phyloP scores from a whole-genome alignment of 2,888 invertebrate genomes.

The Nomada flava region DNA sequence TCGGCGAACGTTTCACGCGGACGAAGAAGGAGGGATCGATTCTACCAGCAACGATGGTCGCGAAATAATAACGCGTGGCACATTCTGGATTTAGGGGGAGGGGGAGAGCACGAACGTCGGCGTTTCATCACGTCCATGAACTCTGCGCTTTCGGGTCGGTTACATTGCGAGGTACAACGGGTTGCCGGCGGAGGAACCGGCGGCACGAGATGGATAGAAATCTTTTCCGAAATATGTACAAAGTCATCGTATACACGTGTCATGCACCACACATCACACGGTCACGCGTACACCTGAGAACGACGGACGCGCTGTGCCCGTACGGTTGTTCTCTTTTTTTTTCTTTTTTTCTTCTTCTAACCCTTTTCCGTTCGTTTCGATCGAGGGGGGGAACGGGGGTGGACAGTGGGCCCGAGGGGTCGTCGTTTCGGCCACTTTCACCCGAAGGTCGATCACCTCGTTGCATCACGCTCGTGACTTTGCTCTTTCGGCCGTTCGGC shows the following conservation, averaged over 20 bases:
- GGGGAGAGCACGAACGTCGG: slow-evolving; percentile 55
- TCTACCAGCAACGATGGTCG: not conserved
- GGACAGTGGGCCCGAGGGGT: not conserved
- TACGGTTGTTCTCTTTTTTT: not conserved
- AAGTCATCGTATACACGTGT: slow-evolving; percentile 42
- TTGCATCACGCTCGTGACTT: too few relatives aligned
- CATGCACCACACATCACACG: slow-evolving; percentile 11
- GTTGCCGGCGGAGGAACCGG: not conserved
- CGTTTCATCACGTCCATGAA: slow-evolving; percentile 69
- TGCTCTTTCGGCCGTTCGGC: not conserved
- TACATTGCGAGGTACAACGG: slow-evolving; percentile 34
- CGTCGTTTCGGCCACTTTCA: slow-evolving; percentile 1
- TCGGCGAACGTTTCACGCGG: not conserved
- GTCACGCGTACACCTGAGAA: not conserved
- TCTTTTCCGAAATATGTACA: slow-evolving; percentile 64
- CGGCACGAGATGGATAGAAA: slow-evolving; percentile 33
- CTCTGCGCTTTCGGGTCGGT: slow-evolving; percentile 61
- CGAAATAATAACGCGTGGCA: not conserved
- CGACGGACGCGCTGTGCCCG: not conserved
- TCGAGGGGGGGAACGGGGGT: not conserved
- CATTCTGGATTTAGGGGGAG: not conserved
- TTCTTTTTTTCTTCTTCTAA: not conserved
- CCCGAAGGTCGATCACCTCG: too few relatives aligned
- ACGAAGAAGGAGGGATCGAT: not conserved
- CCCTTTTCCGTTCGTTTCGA: not conserved